A percentile compares a stretch with the other conserved stretches of the same genome.
These are phyloP conservation scores for Myotis yumanensis DNA, from an alignment of 2,113 vertebrate species.

Conservation along the genomic window DNA sequence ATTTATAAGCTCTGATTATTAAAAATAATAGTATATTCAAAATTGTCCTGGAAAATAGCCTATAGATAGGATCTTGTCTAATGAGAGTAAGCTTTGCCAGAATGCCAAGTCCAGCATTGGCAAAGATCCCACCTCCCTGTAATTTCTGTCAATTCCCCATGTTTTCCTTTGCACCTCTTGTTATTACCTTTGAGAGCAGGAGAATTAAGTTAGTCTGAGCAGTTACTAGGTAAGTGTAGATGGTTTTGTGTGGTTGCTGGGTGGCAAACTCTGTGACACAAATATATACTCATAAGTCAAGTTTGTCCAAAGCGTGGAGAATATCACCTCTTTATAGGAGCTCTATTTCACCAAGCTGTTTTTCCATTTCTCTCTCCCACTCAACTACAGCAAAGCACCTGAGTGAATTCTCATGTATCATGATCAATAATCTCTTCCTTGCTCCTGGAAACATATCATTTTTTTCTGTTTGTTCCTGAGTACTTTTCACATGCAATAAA, in stretches of 20 bases:
- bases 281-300: slow-evolving; percentile 44
- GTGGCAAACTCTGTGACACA: slow-evolving; percentile 25
- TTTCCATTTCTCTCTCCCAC: slow-evolving; percentile 30
- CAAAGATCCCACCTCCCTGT: neutral
- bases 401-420: slow-evolving; percentile 19
- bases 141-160: neutral
- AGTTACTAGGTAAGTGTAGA: slow-evolving; percentile 45
- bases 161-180: neutral
- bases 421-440: slow-evolving; percentile 61
- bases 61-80: neutral
- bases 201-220: slow-evolving; percentile 47
- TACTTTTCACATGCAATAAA: slow-evolving; percentile 54
- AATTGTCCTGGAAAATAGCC: neutral
- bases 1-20: neutral
- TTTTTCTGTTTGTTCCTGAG: slow-evolving; percentile 74
- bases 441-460: slow-evolving; percentile 56
- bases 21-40: slow-evolving; percentile 22
- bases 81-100: neutral
- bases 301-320: neutral
- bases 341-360: slow-evolving; percentile 4
- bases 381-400: neutral
- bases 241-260: slow-evolving; percentile 59
- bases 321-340: neutral
- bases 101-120: neutral
- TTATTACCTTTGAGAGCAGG: slow-evolving; percentile 50